Evolutionary conservation across 2,797 vertebrate genomes (phyloP).

Genomic region (Rhynchonycteris naso): DNA sequence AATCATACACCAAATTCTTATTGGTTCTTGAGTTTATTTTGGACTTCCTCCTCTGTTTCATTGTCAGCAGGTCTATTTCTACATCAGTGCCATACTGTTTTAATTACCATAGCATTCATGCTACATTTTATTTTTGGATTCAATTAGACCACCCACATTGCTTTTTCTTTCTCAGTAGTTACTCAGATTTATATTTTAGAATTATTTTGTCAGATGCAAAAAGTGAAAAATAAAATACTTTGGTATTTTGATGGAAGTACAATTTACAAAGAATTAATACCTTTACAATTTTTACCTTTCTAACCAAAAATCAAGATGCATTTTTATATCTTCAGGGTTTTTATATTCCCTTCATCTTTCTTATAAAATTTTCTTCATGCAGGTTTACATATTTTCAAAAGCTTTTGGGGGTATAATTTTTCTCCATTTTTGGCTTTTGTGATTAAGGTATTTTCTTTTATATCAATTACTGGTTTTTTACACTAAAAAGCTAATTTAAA

Average conservation of each 20-base stretch:
- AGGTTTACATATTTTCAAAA: slow-evolving; percentile 42
- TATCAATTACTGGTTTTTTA: slow-evolving; percentile 48
- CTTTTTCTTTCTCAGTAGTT: slow-evolving; percentile 7
- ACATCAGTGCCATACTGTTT: slow-evolving; percentile 15
- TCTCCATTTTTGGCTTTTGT: background rate
- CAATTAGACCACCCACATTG: background rate
- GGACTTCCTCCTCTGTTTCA: background rate
- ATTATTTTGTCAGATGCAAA: background rate
- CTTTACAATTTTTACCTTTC: background rate
- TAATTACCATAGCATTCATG: slow-evolving; percentile 23
- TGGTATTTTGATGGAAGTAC: background rate
- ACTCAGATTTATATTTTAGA: slow-evolving; percentile 6
- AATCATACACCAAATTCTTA: background rate
- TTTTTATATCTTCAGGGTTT: background rate
- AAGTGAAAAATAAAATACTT: slow-evolving; percentile 1
- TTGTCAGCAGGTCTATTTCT: background rate
- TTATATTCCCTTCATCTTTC: background rate
- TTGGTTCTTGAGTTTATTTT: background rate
- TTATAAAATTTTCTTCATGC: background rate
- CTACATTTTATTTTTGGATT: slow-evolving; percentile 12
- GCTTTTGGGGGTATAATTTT: slow-evolving; percentile 20
- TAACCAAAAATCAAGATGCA: background rate
- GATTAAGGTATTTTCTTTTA: slow-evolving; percentile 45
- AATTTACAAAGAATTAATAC: background rate
- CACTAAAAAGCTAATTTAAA: slow-evolving; percentile 63